Base-by-base conservation (phyloP, 64 coral and sea anemone genomes). In the Dendrophyllia cribrosa region DNA sequence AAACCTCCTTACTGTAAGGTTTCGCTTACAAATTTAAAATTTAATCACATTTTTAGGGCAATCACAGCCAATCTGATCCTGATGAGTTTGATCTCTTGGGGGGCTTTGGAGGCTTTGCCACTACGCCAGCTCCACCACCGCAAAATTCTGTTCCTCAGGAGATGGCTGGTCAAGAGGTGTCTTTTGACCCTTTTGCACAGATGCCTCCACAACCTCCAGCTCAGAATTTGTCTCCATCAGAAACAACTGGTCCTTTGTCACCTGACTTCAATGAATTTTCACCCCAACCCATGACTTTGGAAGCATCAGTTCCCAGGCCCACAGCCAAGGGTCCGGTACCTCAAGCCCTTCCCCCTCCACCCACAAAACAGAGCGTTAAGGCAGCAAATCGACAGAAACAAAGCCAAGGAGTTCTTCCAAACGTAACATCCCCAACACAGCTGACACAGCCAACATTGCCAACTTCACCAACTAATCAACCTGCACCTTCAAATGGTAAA, bases 141-240 rank as follows among this genome's bases (percentile, higher is more conserved):
- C 81, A 86, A 77, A 48, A 82, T 17, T 49, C n/a, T 9, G 8
- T 23, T 6, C 43, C 44, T 51, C 77, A 80, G 15, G 77, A 59
- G 21, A 59, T n/a, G 6, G 9, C 76, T 26, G 12, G 8, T 22
- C 45, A 74, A 73, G 63, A 72, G 23, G 55, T 76, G 58, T 78
- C 51, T 59, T 93, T 93, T 93, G 91, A 87, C 64, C 91, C 91
- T 68, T 87, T 93, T 75, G 91, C 53, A 51, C n/a, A 61, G n/a
- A n/a, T 72, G 5, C n/a, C 44, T 45, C 53, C 59, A 24, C 47
- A 77, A 43, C 45, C 90, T 82, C 78, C 25, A 72, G 8, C 12
- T 15, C 72, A 51, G 34, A 1, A 5, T 5, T 13, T 20, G 44
- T 50, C 72, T 75, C 48, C 43, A 19, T 51, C 53, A 43, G 62